Percentiles rank a stretch among this genome's conserved stretches.
Conservation (phyloP, 2,797 vertebrate species). For the Neomorphus geoffroyi region DNA sequence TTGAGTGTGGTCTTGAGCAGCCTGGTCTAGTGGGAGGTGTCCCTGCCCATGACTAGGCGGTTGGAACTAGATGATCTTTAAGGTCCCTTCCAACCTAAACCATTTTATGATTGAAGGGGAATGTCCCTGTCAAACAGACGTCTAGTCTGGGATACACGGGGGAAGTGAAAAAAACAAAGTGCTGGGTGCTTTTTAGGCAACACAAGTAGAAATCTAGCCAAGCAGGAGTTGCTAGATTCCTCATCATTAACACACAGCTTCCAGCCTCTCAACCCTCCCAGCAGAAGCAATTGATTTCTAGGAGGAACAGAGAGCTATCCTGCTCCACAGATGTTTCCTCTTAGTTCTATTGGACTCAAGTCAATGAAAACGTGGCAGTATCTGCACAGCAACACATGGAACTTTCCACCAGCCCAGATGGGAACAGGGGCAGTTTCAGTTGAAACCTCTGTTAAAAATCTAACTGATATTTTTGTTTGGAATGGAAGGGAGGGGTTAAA, state of each 20-base stretch:
- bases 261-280: background rate
- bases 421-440: conserved; percentile 12
- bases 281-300: conserved; percentile 69
- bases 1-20: too few species aligned
- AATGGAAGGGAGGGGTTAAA: conserved; percentile 47
- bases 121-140: background rate
- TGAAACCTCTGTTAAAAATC: conserved; percentile 19
- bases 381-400: conserved; percentile 66
- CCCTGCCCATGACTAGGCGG: too few species aligned
- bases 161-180: too few species aligned
- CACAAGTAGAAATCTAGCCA: background rate
- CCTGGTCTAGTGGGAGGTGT: too few species aligned
- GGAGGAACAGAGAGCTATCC: conserved; percentile 67
- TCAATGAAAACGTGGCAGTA: conserved; percentile 81
- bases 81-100: too few species aligned
- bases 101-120: background rate
- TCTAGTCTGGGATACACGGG: background rate
- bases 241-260: background rate
- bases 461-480: conserved; percentile 16
- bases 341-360: conserved; percentile 68
- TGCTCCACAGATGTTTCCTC: conserved; percentile 77
- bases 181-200: background rate
- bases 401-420: conserved; percentile 62
- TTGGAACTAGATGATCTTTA: too few species aligned
- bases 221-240: background rate